Evolutionary conservation across 2,797 vertebrate genomes (phyloP), one percentile per base, ranked within the genome.

Genomic region (Prionace glauca): DNA sequence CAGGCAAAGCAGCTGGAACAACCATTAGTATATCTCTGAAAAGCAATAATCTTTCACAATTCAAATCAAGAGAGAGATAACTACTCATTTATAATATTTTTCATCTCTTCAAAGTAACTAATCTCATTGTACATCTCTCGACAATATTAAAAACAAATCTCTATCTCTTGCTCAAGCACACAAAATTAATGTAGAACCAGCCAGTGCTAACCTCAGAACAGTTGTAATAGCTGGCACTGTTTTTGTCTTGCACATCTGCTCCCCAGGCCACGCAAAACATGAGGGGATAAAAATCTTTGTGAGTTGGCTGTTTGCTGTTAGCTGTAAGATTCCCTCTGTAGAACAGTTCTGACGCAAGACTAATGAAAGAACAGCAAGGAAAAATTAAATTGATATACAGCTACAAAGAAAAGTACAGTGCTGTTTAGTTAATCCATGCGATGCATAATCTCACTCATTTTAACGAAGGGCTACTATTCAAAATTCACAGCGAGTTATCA

Each of bases 251-350:
- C 10, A 90, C 87, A 14, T 90, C 87, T 90, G 60, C 60, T 84
- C 95, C 96, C 96, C 95, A 96, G 22, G 95, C 96, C 88, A 95
- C 95, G 22, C 96, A 96, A 62, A 96, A 96, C 77, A 84, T 95
- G 22, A 96, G 95, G 24, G 96, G 96, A 95, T 95, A 96, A 71
- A 96, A 96, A 92, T 96, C 95, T 95, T 96, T 96, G 92, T 95
- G 95, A n/a, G n/a, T 50, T 69, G 95, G 96, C 81, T 96, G 95
- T 77, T 96, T 96, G 84, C 95, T 96, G 81, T 69, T 77, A 36
- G 96, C 95, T 41, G 41, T 81, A 36, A 96, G 81, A n/a, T 84
- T n/a, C 11, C 92, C 95, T 24, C 81, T 41, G 91, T 95, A 96
- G 84, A 96, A 96, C 22, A 95, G 95, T 93, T 96, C 92, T 81